phyloP scores from a whole-genome alignment of 1,140 invertebrate species.

The Polypedilum pembai region DNA sequence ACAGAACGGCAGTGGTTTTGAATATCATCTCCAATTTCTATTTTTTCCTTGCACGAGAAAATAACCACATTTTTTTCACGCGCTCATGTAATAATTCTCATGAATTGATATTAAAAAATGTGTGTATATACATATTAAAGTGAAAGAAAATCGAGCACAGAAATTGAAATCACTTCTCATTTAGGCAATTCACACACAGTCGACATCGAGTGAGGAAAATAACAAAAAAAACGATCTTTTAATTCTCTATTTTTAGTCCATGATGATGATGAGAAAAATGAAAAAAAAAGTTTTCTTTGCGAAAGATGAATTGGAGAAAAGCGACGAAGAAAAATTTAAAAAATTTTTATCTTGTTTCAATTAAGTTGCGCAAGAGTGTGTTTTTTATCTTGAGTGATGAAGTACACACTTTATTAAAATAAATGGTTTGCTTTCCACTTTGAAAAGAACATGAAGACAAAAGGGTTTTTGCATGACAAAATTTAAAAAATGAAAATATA shows the following conservation, averaged over 20 bases:
- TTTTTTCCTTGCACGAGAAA: background rate
- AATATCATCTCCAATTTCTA: background rate
- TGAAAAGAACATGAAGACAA: too few species aligned
- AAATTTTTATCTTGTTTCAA: background rate
- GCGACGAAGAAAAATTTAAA: background rate
- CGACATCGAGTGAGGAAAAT: background rate
- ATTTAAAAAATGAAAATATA: background rate
- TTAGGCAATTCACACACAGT: background rate
- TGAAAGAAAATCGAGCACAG: background rate
- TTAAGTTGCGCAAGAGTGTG: constrained; percentile 5
- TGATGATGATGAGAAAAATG: background rate
- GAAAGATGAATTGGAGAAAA: background rate
- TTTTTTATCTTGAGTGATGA: constrained; percentile 5
- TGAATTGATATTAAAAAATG: background rate
- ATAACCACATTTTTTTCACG: background rate
- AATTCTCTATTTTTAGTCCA: background rate
- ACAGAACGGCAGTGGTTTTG: background rate
- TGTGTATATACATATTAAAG: background rate
- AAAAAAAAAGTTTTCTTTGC: background rate
- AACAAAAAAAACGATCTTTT: background rate
- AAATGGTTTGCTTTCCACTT: too few species aligned
- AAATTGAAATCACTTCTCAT: constrained; percentile 1
- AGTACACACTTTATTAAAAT: constrained; percentile 21
- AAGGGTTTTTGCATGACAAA: background rate
- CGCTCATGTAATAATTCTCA: constrained; percentile 21